phyloP scores from a whole-genome alignment of 64 coral and sea anemone genomes.

The Acropora tenuis region DNA sequence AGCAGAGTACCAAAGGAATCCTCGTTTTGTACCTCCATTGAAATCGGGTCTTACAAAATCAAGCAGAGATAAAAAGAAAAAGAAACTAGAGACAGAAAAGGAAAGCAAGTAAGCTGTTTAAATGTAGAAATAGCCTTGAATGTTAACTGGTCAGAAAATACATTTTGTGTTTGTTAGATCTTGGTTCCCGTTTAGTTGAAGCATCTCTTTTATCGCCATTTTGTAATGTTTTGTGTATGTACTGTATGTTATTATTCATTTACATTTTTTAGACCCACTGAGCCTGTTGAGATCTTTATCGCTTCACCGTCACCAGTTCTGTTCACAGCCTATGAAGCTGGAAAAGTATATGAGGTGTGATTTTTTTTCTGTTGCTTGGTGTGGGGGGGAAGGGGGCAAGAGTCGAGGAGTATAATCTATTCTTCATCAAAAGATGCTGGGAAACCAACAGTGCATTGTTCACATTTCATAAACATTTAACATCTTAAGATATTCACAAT shows the following conservation, averaged over 20 bases:
- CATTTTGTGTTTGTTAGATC: too few relatives aligned
- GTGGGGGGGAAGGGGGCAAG: too few relatives aligned
- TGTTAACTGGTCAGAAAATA: too few relatives aligned
- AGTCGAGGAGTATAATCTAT: too few relatives aligned
- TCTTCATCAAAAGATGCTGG: too few relatives aligned
- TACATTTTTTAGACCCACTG: conserved; percentile 8
- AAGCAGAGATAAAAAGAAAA: conserved; percentile 53
- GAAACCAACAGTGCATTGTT: too few relatives aligned
- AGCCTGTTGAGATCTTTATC: conserved; percentile 74
- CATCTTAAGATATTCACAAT: too few relatives aligned
- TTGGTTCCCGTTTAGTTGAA: too few relatives aligned
- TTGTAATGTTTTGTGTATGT: not conserved
- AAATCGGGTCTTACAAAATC: conserved; percentile 71
- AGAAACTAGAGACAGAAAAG: conserved; percentile 29
- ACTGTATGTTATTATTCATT: not conserved
- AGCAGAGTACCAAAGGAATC: conserved; percentile 94
- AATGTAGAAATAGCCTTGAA: not conserved
- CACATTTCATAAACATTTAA: too few relatives aligned
- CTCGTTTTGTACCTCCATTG: conserved; percentile 91
- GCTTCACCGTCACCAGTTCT: conserved; percentile 73
- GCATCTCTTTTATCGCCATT: not conserved
- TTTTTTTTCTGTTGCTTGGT: not conserved
- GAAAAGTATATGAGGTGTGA: conserved; percentile 90
- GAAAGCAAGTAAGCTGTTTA: conserved; percentile 19
- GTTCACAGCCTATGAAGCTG: conserved; percentile 86